These are phyloP conservation scores for Oceanodroma leucorhoa DNA, from an alignment of 2,797 vertebrate species.

Conservation along the genomic window DNA sequence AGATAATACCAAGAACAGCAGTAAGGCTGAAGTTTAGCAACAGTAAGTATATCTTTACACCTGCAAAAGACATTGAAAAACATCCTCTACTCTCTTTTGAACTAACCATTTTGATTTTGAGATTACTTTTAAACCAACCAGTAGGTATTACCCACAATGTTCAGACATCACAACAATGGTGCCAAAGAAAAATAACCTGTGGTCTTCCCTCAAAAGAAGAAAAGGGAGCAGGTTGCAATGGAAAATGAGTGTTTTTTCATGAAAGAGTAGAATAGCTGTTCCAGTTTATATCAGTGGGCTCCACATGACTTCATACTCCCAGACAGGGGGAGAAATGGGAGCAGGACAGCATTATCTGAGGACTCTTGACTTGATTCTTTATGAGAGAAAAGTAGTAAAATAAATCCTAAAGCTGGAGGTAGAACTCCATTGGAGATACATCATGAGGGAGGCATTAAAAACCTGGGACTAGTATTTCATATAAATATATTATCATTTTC, in stretches of 20 bases:
- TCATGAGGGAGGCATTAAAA: background rate
- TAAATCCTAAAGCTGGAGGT: background rate
- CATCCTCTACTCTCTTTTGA: background rate
- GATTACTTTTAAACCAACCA: background rate
- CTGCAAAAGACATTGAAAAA: background rate
- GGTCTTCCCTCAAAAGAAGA: background rate
- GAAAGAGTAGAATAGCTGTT: background rate
- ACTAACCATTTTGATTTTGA: background rate
- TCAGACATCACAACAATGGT: background rate
- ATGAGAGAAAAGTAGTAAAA: background rate
- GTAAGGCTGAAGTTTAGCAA: background rate
- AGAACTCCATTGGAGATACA: background rate
- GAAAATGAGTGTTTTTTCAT: background rate
- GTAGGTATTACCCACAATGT: background rate
- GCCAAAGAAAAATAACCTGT: background rate
- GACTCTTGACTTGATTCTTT: background rate
- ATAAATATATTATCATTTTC: background rate
- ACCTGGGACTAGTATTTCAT: background rate
- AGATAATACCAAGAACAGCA: background rate
- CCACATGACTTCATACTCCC: background rate
- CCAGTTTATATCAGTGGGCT: background rate
- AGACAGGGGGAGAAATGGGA: background rate
- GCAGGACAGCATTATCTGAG: background rate
- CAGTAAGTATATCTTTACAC: background rate
- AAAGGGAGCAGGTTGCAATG: background rate